Base-by-base conservation (phyloP, 2,797 vertebrate genomes). In the Glyptemys insculpta region DNA sequence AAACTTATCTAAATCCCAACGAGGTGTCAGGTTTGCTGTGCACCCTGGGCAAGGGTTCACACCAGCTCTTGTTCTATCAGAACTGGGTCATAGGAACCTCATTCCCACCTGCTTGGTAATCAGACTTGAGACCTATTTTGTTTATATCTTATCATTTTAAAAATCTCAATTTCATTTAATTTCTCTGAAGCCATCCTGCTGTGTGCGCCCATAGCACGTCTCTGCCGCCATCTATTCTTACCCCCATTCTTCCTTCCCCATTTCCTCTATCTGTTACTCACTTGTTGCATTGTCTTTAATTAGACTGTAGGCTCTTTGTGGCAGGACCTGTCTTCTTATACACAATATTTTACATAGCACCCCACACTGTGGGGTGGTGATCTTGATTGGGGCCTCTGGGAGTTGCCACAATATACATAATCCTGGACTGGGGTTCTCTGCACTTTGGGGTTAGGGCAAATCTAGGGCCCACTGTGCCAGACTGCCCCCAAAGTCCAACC, bases 1-100 rank as follows among this genome's bases (percentile, higher is more conserved):
- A 12, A 34, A 59, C 29, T 8, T 47, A 6, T 57, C 79, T 0
- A 34, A 1, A 11, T 72, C 49, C 1, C 27, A 49, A 14, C 5
- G 12, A 29, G 74, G 27, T 29, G 23, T 78, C 15, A 8, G 44
- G 6, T 49, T 29, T 5, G 25, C 74, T 76, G 25, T 12, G 72
- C 6, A 8, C 72, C 49, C 44, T 12, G 27, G 14, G 29, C 12
- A 29, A 47, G 15, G 14, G 44, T 31, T 78, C 44, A 8, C 41
- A 7, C 19, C 74, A 47, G 23, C 27, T 47, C n/a, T 25, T 47
- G 23, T 23, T 41, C 12, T 27, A 23, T 8, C 11, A 15, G 25
- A 44, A 15, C 44, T 29, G 25, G 41, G 49, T 37, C 34, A 50
- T 12, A 4, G 52, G 34, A 68, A n/a, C 31, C 62, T 68, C 34